These are phyloP conservation scores for Dromiciops gliroides DNA, from an alignment of 2,113 vertebrate species.

Conservation along the genomic window DNA sequence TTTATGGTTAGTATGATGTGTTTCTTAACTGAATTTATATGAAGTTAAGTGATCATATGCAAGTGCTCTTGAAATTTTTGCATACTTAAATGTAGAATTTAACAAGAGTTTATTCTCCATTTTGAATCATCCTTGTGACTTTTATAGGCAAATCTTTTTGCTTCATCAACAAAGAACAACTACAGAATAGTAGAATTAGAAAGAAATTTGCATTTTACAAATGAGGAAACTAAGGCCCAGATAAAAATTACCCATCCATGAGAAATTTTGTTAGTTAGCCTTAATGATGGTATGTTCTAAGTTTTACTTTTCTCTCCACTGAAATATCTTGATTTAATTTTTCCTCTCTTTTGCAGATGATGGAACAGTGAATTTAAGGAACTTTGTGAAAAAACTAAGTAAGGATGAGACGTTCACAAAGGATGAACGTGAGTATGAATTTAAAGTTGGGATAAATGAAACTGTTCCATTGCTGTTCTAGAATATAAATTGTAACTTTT, in stretches of 20 bases:
- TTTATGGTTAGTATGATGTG: neutral
- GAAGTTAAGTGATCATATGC: neutral
- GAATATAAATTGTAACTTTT: neutral
- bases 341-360: neutral
- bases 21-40: neutral
- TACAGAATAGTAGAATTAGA: neutral
- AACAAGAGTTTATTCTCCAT: neutral
- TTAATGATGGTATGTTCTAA: neutral
- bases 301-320: neutral
- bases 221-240: neutral
- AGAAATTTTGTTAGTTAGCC: neutral
- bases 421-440: neutral
- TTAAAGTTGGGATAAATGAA: neutral
- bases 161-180: neutral
- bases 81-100: neutral
- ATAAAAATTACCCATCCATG: neutral
- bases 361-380: neutral
- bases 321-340: neutral
- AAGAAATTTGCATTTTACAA: neutral
- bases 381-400: neutral
- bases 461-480: neutral
- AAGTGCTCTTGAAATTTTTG: neutral
- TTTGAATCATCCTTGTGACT: neutral
- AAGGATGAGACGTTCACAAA: neutral
- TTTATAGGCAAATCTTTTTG: neutral